phyloP scores from a whole-genome alignment of 2,113 vertebrate genomes.

The Paralichthys olivaceus region DNA sequence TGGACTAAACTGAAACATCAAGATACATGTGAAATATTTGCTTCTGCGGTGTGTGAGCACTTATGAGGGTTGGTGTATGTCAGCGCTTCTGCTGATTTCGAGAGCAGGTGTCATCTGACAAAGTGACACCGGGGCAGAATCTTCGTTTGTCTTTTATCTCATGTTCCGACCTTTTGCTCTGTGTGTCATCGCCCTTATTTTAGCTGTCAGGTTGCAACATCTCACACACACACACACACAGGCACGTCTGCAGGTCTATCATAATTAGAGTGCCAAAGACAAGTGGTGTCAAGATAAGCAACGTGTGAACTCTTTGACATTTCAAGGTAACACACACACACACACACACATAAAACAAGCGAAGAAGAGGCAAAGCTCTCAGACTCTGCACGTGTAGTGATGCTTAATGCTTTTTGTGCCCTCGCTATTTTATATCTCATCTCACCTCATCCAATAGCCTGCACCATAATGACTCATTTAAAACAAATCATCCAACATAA shows the following conservation, averaged over 20 bases:
- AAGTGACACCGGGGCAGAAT: neutral
- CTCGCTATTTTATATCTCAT: conserved; percentile 8
- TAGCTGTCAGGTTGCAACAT: conserved; percentile 27
- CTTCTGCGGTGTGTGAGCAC: neutral
- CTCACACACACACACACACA: conserved; percentile 4
- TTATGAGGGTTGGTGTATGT: neutral
- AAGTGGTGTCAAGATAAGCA: conserved; percentile 52
- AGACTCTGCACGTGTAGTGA: neutral
- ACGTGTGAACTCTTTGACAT: conserved; percentile 56
- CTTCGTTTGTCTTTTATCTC: conserved; percentile 33
- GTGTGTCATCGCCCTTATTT: conserved; percentile 1
- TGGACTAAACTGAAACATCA: neutral
- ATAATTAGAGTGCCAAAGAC: conserved; percentile 49
- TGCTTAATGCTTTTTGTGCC: neutral
- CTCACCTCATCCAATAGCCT: conserved; percentile 22
- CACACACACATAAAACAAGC: conserved; percentile 1
- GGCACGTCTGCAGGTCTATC: conserved; percentile 32
- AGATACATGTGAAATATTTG: too few species aligned
- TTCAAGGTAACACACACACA: conserved; percentile 30
- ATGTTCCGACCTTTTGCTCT: conserved; percentile 17
- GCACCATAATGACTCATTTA: conserved; percentile 33
- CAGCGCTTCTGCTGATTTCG: conserved; percentile 1
- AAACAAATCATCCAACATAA: conserved; percentile 29
- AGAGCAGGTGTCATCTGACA: conserved; percentile 32
- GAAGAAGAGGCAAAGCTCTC: neutral